Conservation (phyloP, 53 echinoderm and acorn worm species). For the Luidia sarsii region DNA sequence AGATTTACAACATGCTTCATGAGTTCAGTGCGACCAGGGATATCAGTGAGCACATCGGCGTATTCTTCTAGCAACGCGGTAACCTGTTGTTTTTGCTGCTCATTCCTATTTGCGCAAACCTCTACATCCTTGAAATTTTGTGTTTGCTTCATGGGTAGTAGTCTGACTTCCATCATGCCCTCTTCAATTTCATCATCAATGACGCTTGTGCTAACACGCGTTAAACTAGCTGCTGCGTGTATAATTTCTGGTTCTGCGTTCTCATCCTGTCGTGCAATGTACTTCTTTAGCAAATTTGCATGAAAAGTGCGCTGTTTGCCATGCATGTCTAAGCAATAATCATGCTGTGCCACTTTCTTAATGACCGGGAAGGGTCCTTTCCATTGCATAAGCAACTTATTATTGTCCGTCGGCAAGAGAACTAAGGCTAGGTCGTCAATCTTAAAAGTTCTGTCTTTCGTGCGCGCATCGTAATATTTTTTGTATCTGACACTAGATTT, state of each 20-base stretch:
- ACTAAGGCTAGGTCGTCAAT: slow-evolving; percentile 61
- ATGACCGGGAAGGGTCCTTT: slow-evolving; percentile 55
- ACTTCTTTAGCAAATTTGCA: slow-evolving; percentile 54
- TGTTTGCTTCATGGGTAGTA: neutral
- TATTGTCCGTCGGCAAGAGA: slow-evolving; percentile 58
- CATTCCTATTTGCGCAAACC: neutral
- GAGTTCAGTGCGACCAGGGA: slow-evolving; percentile 4
- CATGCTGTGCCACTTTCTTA: neutral
- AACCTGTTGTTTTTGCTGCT: neutral
- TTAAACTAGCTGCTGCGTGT: neutral
- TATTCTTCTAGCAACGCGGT: neutral
- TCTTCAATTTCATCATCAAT: neutral
- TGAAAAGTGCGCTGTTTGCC: slow-evolving; percentile 29
- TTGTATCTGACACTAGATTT: slow-evolving; percentile 1
- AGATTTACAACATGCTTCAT: neutral
- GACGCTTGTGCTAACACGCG: neutral
- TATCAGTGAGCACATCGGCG: neutral
- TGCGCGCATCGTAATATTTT: no score
- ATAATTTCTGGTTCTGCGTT: neutral
- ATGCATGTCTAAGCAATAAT: slow-evolving; percentile 42
- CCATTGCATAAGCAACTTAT: slow-evolving; percentile 70
- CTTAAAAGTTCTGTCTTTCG: slow-evolving; percentile 27
- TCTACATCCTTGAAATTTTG: slow-evolving; percentile 7
- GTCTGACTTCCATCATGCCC: slow-evolving; percentile 37
- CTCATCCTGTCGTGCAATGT: slow-evolving; percentile 21